Base-by-base conservation (phyloP, 2,113 vertebrate species). In the Scomber japonicus region DNA sequence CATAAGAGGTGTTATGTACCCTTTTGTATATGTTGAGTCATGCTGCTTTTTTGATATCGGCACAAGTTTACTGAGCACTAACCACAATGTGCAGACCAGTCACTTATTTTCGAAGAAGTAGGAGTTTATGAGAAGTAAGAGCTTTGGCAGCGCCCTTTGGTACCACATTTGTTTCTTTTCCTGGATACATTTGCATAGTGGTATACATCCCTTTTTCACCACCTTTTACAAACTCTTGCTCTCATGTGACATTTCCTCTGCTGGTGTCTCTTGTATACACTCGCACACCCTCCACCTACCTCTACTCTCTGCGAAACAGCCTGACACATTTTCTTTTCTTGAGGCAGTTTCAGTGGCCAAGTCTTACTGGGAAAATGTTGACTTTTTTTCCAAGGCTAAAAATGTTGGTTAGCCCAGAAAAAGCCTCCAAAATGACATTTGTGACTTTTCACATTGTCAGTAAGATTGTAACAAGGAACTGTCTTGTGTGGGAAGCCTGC, bases 371-470 rank as follows among this genome's bases (percentile, higher is more conserved):
- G 40, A 64, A 48, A 64, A 13, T 13, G 16, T 21, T 82, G 30
- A 50, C 44, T 21, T 19, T 67, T 61, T 76, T 73, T 30, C 15
- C 51, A 57, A 62, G 21, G 68, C 19, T 74, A 45, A 71, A 73
- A 78, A 19, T 63, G 12, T n/a, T 16, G 19, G 19, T 64, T 64
- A 30, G 21, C 51, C 19, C 10, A 17, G 71, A 10, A 55, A 54
- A 57, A 53, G 24, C 50, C 21, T 65, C 27, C 64, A 61, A 53
- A 81, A 14, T 57, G 44, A 49, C 31, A 10, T 27, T 61, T 9
- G n/a, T 71, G 76, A 30, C 14, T 54, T 70, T 68, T 61, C 14
- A 51, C 59, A 16, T 35, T 9, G n/a, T 24, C 4, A 51, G 10
- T 60, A 57, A 31, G 70, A 11, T 17, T 57, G 50, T 24, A 35